These are phyloP conservation scores for Lasiurus borealis DNA, from an alignment of 2,113 vertebrate genomes.

Conservation along the genomic window DNA sequence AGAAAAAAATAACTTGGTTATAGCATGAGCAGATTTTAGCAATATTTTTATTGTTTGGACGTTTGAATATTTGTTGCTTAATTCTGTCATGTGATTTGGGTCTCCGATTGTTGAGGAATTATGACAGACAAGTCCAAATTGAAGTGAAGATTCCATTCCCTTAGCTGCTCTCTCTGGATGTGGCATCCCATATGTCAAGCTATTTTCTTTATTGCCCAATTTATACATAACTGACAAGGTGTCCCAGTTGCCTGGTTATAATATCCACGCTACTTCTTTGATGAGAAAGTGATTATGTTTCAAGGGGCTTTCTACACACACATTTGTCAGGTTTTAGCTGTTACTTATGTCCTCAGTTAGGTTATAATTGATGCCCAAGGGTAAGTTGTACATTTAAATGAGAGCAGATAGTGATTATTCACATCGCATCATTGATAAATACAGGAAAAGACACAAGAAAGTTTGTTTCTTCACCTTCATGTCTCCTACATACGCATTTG, in stretches of 20 bases:
- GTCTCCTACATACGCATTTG: conserved; percentile 5
- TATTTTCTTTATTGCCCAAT: conserved; percentile 64
- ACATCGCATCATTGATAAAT: conserved; percentile 38
- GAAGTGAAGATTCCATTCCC: not conserved
- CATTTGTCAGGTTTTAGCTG: conserved; percentile 53
- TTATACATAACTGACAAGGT: conserved; percentile 53
- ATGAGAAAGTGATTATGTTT: conserved; percentile 66
- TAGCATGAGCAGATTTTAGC: not conserved
- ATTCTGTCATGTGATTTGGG: not conserved
- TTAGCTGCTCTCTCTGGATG: not conserved
- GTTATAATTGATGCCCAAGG: conserved; percentile 74
- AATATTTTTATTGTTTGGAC: not conserved
- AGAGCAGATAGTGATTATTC: conserved; percentile 49
- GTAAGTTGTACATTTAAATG: conserved; percentile 57
- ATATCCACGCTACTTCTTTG: conserved; percentile 54
- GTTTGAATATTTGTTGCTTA: conserved; percentile 31
- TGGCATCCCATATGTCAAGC: conserved; percentile 43
- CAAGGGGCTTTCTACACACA: conserved; percentile 51
- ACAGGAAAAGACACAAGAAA: conserved; percentile 8
- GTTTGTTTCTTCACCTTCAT: conserved; percentile 55
- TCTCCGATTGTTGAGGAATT: not conserved
- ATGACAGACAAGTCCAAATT: not conserved
- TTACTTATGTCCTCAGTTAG: conserved; percentile 64
- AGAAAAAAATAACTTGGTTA: not conserved
- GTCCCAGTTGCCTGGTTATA: conserved; percentile 57